Percentiles rank a stretch among this genome's conserved stretches.
phyloP scores from a whole-genome alignment of 2,797 vertebrate genomes.

The Taenioides sp. region DNA sequence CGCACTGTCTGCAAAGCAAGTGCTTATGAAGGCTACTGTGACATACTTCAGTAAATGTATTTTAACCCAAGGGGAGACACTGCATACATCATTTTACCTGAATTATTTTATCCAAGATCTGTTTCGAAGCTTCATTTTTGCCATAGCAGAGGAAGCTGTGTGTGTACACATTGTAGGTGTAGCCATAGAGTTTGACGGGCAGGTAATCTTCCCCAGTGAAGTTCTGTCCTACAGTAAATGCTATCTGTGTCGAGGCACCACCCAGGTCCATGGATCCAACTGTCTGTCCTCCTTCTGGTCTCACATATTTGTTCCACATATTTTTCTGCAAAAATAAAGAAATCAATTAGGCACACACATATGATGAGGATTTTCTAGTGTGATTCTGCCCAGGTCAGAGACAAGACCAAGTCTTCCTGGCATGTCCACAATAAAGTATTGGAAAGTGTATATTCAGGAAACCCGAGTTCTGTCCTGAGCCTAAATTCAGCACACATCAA shows the following conservation, averaged over 20 bases:
- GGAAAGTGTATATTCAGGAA: no score
- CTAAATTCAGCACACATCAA: neutral
- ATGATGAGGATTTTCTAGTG: neutral
- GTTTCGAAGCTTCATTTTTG: constrained; percentile 90
- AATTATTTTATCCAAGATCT: constrained; percentile 78
- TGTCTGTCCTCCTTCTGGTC: constrained; percentile 79
- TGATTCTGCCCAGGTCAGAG: neutral
- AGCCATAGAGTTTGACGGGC: constrained; percentile 84
- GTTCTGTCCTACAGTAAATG: constrained; percentile 76
- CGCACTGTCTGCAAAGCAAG: constrained; percentile 11
- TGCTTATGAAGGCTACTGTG: neutral
- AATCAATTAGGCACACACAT: neutral
- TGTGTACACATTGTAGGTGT: constrained; percentile 88
- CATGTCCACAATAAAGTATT: no score
- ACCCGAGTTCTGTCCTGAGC: neutral
- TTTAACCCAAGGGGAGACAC: neutral
- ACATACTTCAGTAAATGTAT: neutral
- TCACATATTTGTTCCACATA: constrained; percentile 83
- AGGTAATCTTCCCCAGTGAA: constrained; percentile 55
- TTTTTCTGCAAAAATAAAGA: constrained; percentile 76
- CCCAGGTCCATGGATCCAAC: constrained; percentile 91
- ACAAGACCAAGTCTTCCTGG: no score
- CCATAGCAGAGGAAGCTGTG: constrained; percentile 95
- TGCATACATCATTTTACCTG: constrained; percentile 71
- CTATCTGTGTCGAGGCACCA: constrained; percentile 94